Conservation (phyloP, 2,797 vertebrate species). For the Carduelis carduelis region DNA sequence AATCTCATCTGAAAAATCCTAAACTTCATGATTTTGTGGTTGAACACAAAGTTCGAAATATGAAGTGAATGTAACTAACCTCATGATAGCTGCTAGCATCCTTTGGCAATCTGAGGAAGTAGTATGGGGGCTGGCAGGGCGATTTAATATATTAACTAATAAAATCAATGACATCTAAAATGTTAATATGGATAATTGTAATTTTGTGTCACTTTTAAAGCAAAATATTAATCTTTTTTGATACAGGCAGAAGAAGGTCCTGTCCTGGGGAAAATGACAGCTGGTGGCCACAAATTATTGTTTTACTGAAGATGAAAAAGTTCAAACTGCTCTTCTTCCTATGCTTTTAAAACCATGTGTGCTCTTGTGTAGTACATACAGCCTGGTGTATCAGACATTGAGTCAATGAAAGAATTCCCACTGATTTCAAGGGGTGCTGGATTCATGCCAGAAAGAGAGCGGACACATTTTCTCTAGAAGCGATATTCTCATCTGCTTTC, state of each 20-base stretch:
- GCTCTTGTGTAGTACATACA: neutral
- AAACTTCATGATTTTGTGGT: neutral
- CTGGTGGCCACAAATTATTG: neutral
- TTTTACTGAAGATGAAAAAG: neutral
- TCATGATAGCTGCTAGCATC: neutral
- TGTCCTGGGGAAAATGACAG: neutral
- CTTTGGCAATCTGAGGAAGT: neutral
- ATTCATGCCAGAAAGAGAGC: neutral
- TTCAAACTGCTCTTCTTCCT: neutral
- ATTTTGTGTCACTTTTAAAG: neutral
- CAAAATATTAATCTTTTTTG: neutral
- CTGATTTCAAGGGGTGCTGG: neutral
- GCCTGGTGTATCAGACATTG: neutral
- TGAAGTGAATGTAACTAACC: neutral
- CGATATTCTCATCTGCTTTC: neutral
- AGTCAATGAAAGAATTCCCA: neutral
- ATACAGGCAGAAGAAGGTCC: neutral
- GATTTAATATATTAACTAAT: neutral
- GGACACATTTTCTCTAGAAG: neutral
- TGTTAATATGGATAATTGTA: neutral
- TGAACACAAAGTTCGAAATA: neutral
- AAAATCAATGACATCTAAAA: neutral
- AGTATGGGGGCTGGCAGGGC: neutral
- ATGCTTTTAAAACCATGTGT: neutral
- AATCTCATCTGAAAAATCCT: neutral